phyloP scores from a whole-genome alignment of 2,888 invertebrate species.

The Pollenia amentaria region DNA sequence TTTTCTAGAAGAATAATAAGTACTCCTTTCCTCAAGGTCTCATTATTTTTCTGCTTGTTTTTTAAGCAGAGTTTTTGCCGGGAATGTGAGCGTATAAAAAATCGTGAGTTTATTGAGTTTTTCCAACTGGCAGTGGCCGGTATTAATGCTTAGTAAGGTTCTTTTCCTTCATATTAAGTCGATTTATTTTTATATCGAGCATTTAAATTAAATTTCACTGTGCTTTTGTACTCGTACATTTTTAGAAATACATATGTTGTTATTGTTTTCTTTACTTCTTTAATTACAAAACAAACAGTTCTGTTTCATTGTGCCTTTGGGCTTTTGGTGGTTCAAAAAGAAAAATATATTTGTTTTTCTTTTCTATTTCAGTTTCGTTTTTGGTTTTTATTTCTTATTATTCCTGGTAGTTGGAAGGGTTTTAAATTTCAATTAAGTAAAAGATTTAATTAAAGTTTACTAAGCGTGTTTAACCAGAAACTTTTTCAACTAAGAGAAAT shows the following conservation, averaged over 20 bases:
- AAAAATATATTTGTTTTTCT: not conserved
- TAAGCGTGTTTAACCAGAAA: slow-evolving; percentile 47
- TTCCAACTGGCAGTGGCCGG: too few species aligned
- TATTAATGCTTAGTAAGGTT: too few species aligned
- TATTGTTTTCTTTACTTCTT: too few species aligned
- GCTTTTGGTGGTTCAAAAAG: slow-evolving; percentile 1
- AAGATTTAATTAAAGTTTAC: slow-evolving; percentile 57
- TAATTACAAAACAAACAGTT: not conserved
- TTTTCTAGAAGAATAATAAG: too few species aligned
- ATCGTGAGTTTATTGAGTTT: too few species aligned
- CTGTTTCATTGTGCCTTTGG: not conserved
- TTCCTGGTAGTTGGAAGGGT: slow-evolving; percentile 6
- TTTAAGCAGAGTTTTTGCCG: too few species aligned
- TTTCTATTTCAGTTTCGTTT: not conserved
- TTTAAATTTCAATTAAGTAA: slow-evolving; percentile 61
- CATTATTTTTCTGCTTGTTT: too few species aligned
- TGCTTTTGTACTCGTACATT: too few species aligned
- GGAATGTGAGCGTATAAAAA: too few species aligned
- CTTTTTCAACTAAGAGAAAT: slow-evolving; percentile 27
- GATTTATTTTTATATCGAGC: not conserved
- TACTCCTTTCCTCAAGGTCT: too few species aligned
- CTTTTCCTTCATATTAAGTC: not conserved
- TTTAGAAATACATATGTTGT: too few species aligned
- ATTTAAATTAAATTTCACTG: not conserved
- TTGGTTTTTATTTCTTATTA: not conserved